phyloP scores from a whole-genome alignment of 2,113 vertebrate species.

The Gopherus flavomarginatus region DNA sequence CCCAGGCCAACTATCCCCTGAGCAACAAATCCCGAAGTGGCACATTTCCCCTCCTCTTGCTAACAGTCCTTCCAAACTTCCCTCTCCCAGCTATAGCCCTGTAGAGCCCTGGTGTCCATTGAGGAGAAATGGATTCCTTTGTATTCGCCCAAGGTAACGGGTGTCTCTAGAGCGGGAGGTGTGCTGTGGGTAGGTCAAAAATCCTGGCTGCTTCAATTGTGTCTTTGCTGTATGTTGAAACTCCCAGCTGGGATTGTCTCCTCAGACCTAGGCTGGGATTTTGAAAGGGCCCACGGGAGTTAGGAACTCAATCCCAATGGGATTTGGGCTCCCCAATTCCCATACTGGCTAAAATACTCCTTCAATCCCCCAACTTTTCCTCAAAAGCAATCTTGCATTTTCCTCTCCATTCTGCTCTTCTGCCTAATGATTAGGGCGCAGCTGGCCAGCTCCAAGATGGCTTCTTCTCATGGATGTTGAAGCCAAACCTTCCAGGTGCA shows the following conservation, averaged over 20 bases:
- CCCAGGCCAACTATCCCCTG: neutral
- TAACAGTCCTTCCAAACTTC: neutral
- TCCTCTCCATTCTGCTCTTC: neutral
- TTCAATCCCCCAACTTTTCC: neutral
- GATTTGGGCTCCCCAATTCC: neutral
- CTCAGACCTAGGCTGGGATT: neutral
- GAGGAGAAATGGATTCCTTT: neutral
- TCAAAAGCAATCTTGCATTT: neutral
- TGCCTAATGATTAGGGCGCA: neutral
- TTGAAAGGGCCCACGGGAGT: neutral
- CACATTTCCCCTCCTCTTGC: neutral
- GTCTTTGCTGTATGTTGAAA: neutral
- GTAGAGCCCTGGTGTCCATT: neutral
- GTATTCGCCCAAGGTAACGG: neutral
- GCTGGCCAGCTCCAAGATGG: neutral
- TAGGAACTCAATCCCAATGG: neutral
- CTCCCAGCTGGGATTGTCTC: neutral
- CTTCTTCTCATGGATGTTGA: neutral
- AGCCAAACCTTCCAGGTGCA: neutral
- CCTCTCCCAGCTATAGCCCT: rapidly evolving
- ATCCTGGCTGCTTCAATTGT: neutral
- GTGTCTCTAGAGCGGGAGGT: neutral
- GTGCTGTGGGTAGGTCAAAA: neutral
- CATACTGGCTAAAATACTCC: neutral
- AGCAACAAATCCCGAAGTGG: neutral